Conservation (phyloP, 1,140 invertebrate genomes). For the Sinella curviseta region DNA sequence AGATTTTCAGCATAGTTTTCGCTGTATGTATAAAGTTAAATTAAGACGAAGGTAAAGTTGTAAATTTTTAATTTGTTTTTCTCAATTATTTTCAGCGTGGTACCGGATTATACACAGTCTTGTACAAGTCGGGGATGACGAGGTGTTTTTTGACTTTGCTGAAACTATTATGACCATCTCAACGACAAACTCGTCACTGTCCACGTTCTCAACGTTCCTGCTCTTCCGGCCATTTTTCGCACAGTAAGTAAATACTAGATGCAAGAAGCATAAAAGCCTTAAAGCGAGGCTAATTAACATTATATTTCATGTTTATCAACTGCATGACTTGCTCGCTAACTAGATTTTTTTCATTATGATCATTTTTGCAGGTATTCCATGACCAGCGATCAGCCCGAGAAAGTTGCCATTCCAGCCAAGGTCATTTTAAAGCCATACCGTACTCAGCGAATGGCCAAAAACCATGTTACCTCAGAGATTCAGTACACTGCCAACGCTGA, state of each 20-base stretch:
- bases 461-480: conserved; percentile 25
- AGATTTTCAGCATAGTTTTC: too few species aligned
- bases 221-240: conserved; percentile 39
- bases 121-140: conserved; percentile 1
- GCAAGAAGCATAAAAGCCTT: neutral
- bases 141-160: conserved; percentile 26
- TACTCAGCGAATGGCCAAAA: conserved; percentile 36
- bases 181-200: conserved; percentile 28
- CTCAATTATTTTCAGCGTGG: conserved; percentile 3
- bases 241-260: conserved; percentile 19
- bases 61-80: too few species aligned
- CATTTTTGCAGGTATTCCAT: conserved; percentile 8
- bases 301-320: too few species aligned
- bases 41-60: too few species aligned
- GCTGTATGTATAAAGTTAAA: too few species aligned
- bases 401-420: conserved; percentile 34
- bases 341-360: too few species aligned
- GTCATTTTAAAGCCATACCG: conserved; percentile 45
- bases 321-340: too few species aligned
- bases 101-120: neutral
- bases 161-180: conserved; percentile 6
- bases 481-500: conserved; percentile 13
- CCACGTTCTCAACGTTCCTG: neutral
- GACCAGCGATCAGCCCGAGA: neutral
- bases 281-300: too few species aligned